A percentile compares a stretch with the other conserved stretches of the same genome.
Conservation (phyloP, 2,888 invertebrate genomes). For the Leucania comma region DNA sequence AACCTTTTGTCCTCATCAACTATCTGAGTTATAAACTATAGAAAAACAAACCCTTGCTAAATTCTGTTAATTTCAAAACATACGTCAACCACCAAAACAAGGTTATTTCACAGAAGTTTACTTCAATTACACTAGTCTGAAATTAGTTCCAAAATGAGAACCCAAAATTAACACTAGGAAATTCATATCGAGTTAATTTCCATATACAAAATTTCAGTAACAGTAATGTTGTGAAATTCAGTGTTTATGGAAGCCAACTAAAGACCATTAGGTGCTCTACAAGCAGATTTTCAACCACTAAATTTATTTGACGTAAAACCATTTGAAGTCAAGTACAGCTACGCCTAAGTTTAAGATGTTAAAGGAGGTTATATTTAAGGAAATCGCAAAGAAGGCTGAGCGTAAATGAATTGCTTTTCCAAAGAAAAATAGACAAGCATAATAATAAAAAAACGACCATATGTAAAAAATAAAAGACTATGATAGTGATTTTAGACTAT, state of each 20-base stretch:
- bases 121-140: slow-evolving; percentile 1
- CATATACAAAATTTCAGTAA: not conserved
- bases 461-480: too few relatives aligned
- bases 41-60: not conserved
- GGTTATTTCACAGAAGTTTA: not conserved
- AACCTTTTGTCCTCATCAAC: too few relatives aligned
- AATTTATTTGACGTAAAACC: slow-evolving; percentile 3
- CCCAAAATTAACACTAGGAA: not conserved
- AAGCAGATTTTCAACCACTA: slow-evolving; percentile 11
- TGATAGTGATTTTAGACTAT: too few relatives aligned
- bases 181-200: not conserved
- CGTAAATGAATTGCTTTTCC: not conserved
- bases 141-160: slow-evolving; percentile 16
- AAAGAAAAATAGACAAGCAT: not conserved
- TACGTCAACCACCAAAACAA: not conserved
- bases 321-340: slow-evolving; percentile 21
- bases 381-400: not conserved
- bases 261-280: not conserved
- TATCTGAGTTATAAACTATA: too few relatives aligned
- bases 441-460: not conserved
- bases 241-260: not conserved
- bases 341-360: not conserved
- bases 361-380: not conserved
- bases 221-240: not conserved
- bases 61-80: not conserved